A percentile compares a stretch with the other conserved stretches of the same genome.
phyloP scores from a whole-genome alignment of 2,113 vertebrate genomes.

The Prunella himalayana region DNA sequence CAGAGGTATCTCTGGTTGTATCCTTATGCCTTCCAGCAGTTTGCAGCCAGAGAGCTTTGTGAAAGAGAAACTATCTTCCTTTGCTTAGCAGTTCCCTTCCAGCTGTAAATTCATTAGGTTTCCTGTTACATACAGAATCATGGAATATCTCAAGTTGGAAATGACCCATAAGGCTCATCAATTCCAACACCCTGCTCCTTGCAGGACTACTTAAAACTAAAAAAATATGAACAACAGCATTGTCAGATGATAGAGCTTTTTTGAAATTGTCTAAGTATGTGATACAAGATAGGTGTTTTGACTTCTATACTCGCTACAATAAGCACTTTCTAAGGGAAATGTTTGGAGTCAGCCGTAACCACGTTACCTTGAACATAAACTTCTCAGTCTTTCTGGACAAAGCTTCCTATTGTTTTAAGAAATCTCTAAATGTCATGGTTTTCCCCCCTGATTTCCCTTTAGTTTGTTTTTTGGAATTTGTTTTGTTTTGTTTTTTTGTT shows the following conservation, averaged over 20 bases:
- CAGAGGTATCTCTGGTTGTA: not conserved
- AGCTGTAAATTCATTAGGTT: not conserved
- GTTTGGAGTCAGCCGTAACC: not conserved
- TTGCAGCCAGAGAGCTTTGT: not conserved
- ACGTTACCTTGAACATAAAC: not conserved
- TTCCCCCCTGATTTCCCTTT: not conserved
- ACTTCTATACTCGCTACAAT: not conserved
- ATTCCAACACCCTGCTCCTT: not conserved
- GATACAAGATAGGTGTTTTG: not conserved
- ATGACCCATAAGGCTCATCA: fast-evolving
- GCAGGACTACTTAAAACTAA: not conserved
- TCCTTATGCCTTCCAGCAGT: not conserved
- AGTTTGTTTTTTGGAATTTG: not conserved
- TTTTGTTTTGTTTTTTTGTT: not conserved
- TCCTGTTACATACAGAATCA: not conserved
- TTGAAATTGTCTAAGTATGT: not conserved
- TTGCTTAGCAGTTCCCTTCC: not conserved
- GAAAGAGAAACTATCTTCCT: not conserved
- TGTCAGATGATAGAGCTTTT: not conserved
- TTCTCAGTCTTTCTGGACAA: not conserved
- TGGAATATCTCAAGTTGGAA: not conserved
- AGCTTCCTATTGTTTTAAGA: not conserved
- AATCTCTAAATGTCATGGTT: not conserved
- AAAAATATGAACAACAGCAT: not conserved
- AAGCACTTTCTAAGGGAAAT: not conserved